Conservation (phyloP, 2,888 invertebrate genomes). For the Caenorhabditis imperialis region DNA sequence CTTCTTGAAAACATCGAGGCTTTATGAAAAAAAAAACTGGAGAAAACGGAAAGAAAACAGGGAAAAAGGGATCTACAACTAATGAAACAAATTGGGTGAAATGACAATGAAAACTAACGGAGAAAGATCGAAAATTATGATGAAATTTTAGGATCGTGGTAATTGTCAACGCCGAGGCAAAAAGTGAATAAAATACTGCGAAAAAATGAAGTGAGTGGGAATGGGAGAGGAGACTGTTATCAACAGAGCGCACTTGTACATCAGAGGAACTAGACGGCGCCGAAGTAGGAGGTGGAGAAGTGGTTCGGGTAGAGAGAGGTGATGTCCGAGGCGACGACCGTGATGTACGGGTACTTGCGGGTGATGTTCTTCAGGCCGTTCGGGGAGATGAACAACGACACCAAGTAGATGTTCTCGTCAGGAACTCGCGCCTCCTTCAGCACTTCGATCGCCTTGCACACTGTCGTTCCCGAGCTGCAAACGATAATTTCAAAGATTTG, state of each 20-base stretch:
- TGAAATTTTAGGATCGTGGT: too few species aligned
- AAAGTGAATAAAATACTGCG: conserved; percentile 7
- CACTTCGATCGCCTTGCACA: conserved; percentile 92
- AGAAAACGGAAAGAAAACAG: too few species aligned
- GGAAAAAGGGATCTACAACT: too few species aligned
- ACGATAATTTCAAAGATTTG: too few species aligned
- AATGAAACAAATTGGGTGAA: too few species aligned
- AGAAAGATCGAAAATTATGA: too few species aligned
- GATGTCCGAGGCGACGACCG: conserved; percentile 94
- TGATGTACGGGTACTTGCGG: conserved; percentile 82
- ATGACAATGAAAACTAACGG: too few species aligned
- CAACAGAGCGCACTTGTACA: conserved; percentile 1
- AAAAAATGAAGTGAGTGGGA: conserved; percentile 3
- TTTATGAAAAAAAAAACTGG: too few species aligned
- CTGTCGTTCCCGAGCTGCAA: conserved; percentile 90
- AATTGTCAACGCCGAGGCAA: not conserved
- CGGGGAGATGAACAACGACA: conserved; percentile 97
- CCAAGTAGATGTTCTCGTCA: conserved; percentile 94
- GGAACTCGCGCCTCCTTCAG: conserved; percentile 93
- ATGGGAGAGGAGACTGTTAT: conserved; percentile 4
- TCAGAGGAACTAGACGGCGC: conserved; percentile 86
- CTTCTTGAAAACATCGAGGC: too few species aligned
- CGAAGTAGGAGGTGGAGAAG: conserved; percentile 98
- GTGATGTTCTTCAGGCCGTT: conserved; percentile 79
- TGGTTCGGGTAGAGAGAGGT: conserved; percentile 96